Evolutionary conservation across 2,797 vertebrate species (phyloP).

Genomic region (Echeneis naucrates): DNA sequence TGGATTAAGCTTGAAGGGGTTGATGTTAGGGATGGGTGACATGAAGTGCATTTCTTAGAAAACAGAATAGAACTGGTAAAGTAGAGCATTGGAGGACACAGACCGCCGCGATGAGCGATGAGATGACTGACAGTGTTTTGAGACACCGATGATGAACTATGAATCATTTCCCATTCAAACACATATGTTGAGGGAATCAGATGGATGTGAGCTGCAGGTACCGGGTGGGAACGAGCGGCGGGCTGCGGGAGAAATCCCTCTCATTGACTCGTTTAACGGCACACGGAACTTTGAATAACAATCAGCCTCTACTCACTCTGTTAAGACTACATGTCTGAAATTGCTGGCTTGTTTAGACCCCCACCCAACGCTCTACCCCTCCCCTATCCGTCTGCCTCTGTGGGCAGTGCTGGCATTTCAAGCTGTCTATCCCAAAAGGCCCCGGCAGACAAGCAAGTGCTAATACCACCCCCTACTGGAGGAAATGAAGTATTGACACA

Average conservation of each 20-base stretch:
- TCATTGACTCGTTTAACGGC: slow-evolving; percentile 80
- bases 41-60: no score
- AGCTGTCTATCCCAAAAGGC: slow-evolving; percentile 77
- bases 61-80: slow-evolving; percentile 28
- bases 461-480: slow-evolving; percentile 85
- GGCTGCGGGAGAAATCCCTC: slow-evolving; percentile 70
- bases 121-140: slow-evolving; percentile 73
- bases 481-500: slow-evolving; percentile 13
- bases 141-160: slow-evolving; percentile 80
- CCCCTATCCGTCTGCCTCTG: slow-evolving; percentile 68
- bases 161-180: slow-evolving; percentile 83
- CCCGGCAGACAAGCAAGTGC: slow-evolving; percentile 74
- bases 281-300: slow-evolving; percentile 83
- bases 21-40: slow-evolving; percentile 70
- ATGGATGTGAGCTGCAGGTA: slow-evolving; percentile 58
- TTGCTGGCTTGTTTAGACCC: slow-evolving; percentile 70
- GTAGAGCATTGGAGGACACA: slow-evolving; percentile 46
- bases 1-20: slow-evolving; percentile 63
- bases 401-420: slow-evolving; percentile 83
- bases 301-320: slow-evolving; percentile 79
- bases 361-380: slow-evolving; percentile 16
- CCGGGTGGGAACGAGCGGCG: slow-evolving; percentile 56
- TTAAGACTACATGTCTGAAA: slow-evolving; percentile 79
- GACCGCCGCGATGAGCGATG: slow-evolving; percentile 60
- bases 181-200: slow-evolving; percentile 84